These are phyloP conservation scores for Mamestra brassicae DNA, from an alignment of 2,888 invertebrate genomes.

Conservation along the genomic window DNA sequence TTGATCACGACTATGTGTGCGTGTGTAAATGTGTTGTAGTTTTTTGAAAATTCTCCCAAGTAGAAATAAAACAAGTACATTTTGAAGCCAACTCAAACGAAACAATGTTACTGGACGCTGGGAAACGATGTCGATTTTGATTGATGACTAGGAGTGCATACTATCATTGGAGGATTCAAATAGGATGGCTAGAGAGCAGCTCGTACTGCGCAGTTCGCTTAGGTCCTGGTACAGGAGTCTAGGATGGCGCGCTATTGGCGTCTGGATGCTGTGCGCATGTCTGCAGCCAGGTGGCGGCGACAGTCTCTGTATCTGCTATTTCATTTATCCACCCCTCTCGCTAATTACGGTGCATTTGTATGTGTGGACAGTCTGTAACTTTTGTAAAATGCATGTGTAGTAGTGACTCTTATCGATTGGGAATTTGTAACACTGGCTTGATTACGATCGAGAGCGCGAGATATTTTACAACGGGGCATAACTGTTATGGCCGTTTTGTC, in stretches of 20 bases:
- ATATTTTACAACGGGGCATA: too few relatives aligned
- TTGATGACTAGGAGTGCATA: conserved; percentile 36
- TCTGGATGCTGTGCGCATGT: conserved; percentile 40
- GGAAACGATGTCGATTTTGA: conserved; percentile 33
- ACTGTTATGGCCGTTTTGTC: too few relatives aligned
- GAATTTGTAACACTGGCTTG: not conserved
- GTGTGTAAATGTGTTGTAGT: not conserved
- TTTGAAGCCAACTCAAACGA: not conserved
- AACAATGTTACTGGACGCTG: not conserved
- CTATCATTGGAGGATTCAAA: not conserved
- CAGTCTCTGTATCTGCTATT: conserved; percentile 18
- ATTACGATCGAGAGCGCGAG: too few relatives aligned
- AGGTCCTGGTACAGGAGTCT: conserved; percentile 40
- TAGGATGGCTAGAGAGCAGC: not conserved
- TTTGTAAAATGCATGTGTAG: conserved; percentile 14
- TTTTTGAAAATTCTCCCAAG: conserved; percentile 21
- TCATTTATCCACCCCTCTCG: conserved; percentile 23
- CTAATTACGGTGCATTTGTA: conserved; percentile 17
- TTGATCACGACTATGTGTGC: not conserved
- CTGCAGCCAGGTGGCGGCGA: not conserved
- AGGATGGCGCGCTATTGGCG: conserved; percentile 25
- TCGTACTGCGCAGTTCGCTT: conserved; percentile 2
- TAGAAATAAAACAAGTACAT: conserved; percentile 10
- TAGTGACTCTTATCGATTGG: conserved; percentile 15
- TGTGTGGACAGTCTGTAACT: not conserved